Base-by-base conservation (phyloP, 2,113 vertebrate species). In the Ramphastos sulfuratus region DNA sequence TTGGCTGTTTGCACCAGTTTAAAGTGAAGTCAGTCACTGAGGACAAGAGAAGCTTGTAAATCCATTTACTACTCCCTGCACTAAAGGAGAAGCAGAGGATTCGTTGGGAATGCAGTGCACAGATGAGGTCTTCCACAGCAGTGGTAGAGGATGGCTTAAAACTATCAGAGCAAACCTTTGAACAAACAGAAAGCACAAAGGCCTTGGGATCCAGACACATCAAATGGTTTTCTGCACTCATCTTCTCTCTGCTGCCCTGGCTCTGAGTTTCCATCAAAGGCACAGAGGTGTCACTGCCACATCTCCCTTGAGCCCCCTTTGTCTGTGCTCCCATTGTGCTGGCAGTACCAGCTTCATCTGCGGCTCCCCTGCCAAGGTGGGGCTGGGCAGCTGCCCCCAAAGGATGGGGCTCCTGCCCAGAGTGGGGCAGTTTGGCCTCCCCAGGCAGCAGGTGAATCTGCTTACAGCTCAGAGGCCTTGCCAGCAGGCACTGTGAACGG, bases 1-100 rank as follows among this genome's bases (percentile, higher is more conserved):
- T 28, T 61, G 73, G 35, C 81, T 70, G 15, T 93, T 92, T 85
- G 4, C 66, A 69, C 48, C 59, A 55, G 77, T 54, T 87, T 50
- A 37, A 27, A 67, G 92, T 2, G 19, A 39, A 85, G 67, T 23
- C 25, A 54, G 66, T 89, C 54, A 27, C 76, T 76, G 8, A 89
- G 87, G 66, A 74, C 65, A 24, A 64, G 73, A 67, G 75, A 50
- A 67, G 81, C 61, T 58, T 63, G 80, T 69, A 92, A 85, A 91
- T 90, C 67, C 89, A 85, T 87, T 90, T 66, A 35, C n/a, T 64
- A 13, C 87, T 90, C 31, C 73, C 70, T 72, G 70, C 63, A 5
- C 70, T 39, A 14, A 9, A 89, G 89, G 63, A 58, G 84, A 11
- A 65, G 90, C 4, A 14, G 7, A 10, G 89, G 50, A 76, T 87